Evolutionary conservation across 1,140 invertebrate species (phyloP).

Genomic region (Acromyrmex echinatior): DNA sequence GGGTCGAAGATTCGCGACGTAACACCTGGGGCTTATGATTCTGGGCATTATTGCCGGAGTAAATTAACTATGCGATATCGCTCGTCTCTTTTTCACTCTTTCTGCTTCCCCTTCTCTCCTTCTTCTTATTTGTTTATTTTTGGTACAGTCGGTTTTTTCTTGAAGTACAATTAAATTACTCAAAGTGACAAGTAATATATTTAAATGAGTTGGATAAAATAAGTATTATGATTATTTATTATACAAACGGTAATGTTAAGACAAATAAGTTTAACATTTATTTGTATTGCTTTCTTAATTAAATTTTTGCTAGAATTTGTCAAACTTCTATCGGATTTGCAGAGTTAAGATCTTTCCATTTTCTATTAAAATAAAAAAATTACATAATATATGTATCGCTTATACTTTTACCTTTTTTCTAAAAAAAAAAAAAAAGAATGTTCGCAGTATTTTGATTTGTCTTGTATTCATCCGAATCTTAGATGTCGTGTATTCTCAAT

Average conservation of each 20-base stretch:
- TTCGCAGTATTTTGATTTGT: background rate
- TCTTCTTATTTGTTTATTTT: background rate
- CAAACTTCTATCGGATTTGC: background rate
- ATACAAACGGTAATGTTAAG: background rate
- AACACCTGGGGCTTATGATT: constrained; percentile 82
- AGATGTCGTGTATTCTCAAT: background rate
- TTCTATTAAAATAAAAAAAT: background rate
- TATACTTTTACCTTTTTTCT: background rate
- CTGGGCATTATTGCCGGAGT: constrained; percentile 79
- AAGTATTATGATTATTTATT: background rate
- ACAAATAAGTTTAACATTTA: background rate
- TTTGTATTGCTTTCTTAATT: background rate
- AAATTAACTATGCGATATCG: constrained; percentile 79
- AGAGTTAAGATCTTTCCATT: background rate
- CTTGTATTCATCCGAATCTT: background rate
- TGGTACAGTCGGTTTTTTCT: background rate
- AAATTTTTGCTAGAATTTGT: background rate
- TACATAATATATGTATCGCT: background rate
- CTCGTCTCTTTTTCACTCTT: constrained; percentile 28
- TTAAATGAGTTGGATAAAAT: background rate
- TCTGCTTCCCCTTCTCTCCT: too few species aligned
- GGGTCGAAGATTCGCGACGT: constrained; percentile 79
- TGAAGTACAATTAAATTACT: background rate
- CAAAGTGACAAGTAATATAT: background rate
- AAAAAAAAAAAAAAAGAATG: background rate